Base-by-base conservation (phyloP, 2,888 invertebrate genomes). In the Acleris cristana region DNA sequence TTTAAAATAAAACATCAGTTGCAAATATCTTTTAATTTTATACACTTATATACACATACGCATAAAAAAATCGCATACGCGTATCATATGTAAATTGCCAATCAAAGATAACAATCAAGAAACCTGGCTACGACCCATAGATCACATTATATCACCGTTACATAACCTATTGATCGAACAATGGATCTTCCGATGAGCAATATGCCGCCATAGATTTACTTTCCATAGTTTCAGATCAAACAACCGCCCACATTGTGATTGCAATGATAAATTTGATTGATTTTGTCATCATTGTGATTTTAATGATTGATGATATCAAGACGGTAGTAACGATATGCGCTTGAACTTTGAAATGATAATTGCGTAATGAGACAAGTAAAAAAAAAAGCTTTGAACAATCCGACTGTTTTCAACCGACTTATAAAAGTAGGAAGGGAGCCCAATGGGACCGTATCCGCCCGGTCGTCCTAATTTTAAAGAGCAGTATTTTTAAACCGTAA, bases 71-170 rank as follows among this genome's bases (percentile, higher is more conserved):
- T 14, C 0, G 4, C 40, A 14, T 40, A 12, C 40, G 40, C 40
- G 40, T 40, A 40, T 40, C 14, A 40, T 40, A 40, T 40, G 14
- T 14, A 40, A 40, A 40, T 40, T 40, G 14, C 53, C 12, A 48
- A 65, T 59, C 23, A 19, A n/a, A 23, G 23, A 44, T 19, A 23
- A 5, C 18, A 18, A 16, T 53, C 57, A 52, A 62, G 57, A 40
- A 58, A 63, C 51, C 18, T 19, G 19, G 53, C 44, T 63, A 58
- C 49, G 19, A 19, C 19, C 58, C 62, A 67, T 67, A 63, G 58
- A 67, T 67, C 63, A 63, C 67, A 60, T 67, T 63, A 63, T 67
- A 63, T 67, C 58, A 67, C 40, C 54, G 56, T 67, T 67, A 48
- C 67, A 67, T 58, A 67, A 67, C 40, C 57, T 61, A 57, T 67